These are phyloP conservation scores for Drosophila limbata DNA, from an alignment of 2,888 invertebrate genomes.

Conservation along the genomic window DNA sequence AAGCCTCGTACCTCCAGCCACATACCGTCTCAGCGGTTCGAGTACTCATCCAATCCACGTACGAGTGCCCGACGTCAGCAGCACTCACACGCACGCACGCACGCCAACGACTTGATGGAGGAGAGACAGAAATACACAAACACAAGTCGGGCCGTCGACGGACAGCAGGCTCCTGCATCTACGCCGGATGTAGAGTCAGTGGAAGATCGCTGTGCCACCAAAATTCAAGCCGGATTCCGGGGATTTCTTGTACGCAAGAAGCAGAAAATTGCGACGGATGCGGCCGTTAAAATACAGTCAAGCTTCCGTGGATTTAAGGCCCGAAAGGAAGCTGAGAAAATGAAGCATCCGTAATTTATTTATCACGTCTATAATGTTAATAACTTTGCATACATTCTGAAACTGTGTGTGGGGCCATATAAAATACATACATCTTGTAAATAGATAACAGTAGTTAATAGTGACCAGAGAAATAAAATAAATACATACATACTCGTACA, in stretches of 20 bases:
- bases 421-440: constrained; percentile 55
- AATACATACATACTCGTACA: constrained; percentile 20
- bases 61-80: constrained; percentile 53
- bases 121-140: constrained; percentile 34
- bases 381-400: constrained; percentile 32
- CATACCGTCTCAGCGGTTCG: constrained; percentile 24
- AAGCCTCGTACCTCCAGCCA: constrained; percentile 46
- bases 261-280: constrained; percentile 83
- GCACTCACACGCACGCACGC: constrained; percentile 25
- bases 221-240: constrained; percentile 84
- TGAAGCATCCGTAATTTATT: constrained; percentile 74
- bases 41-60: constrained; percentile 23
- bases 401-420: constrained; percentile 29
- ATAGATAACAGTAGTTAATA: constrained; percentile 61
- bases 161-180: constrained; percentile 15
- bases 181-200: constrained; percentile 52
- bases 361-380: constrained; percentile 23
- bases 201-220: constrained; percentile 83
- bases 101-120: constrained; percentile 45
- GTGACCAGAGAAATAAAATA: constrained; percentile 59
- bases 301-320: constrained; percentile 85
- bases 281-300: constrained; percentile 85
- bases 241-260: constrained; percentile 84
- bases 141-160: constrained; percentile 20
- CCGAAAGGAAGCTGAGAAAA: constrained; percentile 83